Base-by-base conservation (phyloP, 1,140 invertebrate genomes). In the Manduca sexta region DNA sequence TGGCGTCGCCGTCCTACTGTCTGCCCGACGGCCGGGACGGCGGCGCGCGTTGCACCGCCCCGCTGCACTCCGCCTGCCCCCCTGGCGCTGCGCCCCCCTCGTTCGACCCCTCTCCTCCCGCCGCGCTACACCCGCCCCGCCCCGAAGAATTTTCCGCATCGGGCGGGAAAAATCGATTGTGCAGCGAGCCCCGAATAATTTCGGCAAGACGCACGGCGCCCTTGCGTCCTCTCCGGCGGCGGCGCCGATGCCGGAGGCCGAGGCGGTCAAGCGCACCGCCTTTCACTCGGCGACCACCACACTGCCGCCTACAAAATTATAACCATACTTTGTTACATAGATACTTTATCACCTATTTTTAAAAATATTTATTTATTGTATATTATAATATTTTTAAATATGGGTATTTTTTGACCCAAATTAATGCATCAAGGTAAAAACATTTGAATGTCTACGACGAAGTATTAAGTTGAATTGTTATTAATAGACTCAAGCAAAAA, bases 131-230 rank as follows among this genome's bases (percentile, higher is more conserved):
- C 73, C 77, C 77, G 71, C 69, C 64, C 74, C 72, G 73, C 74
- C 73, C 73, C 73, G 74, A 72, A 74, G 65, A 81, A 81, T 81
- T 81, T 81, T 81, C 77, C 77, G 74, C 78, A 82, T 82, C 78
- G 78, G 78, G 75, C 74, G 74, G 78, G 75, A 82, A 82, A 82
- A 82, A 82, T 82, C 78, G 78, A 82, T 82, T 78, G 78, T 78
- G 78, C 75, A 79, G 75, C 75, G 72, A 75, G 75, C 74, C 74
- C 75, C 78, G 78, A 82, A 82, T 82, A 78, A 82, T 77, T 82
- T 82, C 69, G 78, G 74, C 74, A 82, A 82, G 78, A 82, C 78
- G 75, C 78, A 82, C 74, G 78, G 78, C 78, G 78, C 78, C 76
- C 78, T 76, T 80, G 78, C 73, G 68, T 74, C 69, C 62, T 57